Conservation (phyloP, 2,113 vertebrate species). For the Gracilinanus agilis region DNA sequence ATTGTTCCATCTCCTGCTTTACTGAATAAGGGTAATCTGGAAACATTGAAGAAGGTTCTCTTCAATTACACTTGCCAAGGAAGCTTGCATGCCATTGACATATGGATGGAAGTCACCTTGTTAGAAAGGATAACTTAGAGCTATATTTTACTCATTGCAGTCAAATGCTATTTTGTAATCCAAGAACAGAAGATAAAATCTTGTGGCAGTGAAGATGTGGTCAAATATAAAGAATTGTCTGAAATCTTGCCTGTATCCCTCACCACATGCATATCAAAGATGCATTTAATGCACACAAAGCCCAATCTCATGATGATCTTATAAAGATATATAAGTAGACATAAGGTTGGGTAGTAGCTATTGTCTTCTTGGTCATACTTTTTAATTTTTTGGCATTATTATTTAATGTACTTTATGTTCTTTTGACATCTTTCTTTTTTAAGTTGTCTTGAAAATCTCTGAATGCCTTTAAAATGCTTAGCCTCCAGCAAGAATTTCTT, state of each 20-base stretch:
- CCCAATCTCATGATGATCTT: background rate
- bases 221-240: background rate
- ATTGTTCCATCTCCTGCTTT: background rate
- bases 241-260: background rate
- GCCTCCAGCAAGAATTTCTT: background rate
- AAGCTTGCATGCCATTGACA: background rate
- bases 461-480: background rate
- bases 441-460: background rate
- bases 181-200: background rate
- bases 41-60: background rate
- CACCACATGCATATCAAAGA: background rate
- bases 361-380: background rate
- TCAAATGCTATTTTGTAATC: background rate
- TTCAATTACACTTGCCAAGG: background rate
- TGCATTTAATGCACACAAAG: background rate
- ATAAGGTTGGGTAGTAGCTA: background rate
- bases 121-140: background rate
- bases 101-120: background rate
- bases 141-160: background rate
- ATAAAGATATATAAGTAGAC: background rate
- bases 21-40: background rate
- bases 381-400: background rate
- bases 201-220: background rate
- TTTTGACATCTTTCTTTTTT: background rate
- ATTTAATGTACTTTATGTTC: background rate